These are phyloP conservation scores for Bambusicola thoracicus DNA, from an alignment of 2,113 vertebrate genomes.

Conservation along the genomic window DNA sequence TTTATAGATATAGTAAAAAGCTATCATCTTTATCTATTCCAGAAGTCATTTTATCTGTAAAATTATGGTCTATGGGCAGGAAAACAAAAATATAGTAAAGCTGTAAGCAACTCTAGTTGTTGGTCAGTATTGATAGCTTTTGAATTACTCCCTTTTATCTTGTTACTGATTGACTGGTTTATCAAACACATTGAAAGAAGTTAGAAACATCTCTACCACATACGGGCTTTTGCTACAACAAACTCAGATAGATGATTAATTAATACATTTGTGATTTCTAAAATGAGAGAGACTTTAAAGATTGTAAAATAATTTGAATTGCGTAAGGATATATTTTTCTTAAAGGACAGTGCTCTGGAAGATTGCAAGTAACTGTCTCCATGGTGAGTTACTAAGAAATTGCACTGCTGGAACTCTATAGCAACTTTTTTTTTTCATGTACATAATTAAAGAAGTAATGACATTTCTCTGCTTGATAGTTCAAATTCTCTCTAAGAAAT, in stretches of 20 bases:
- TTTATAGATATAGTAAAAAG: background rate
- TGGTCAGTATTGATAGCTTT: background rate
- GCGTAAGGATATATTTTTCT: background rate
- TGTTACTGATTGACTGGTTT: background rate
- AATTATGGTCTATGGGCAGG: background rate
- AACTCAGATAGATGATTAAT: background rate
- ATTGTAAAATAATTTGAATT: background rate
- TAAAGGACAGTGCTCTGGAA: background rate
- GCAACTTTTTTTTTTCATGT: background rate
- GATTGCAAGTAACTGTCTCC: background rate
- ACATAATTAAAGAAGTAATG: constrained; percentile 6
- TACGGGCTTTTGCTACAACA: background rate
- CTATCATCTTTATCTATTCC: background rate
- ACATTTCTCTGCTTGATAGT: background rate
- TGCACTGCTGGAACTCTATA: background rate
- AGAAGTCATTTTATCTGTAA: background rate
- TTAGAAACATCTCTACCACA: background rate
- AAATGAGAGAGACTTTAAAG: constrained; percentile 22
- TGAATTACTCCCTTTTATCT: constrained; percentile 12
- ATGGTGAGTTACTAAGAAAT: constrained; percentile 12
- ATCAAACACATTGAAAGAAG: background rate
- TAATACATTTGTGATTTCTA: constrained; percentile 12
- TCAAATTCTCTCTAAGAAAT: background rate
- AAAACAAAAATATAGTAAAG: background rate
- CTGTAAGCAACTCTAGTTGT: background rate